Evolutionary conservation across 2,797 vertebrate species (phyloP), one percentile per base, ranked within the genome.

Genomic region (Rhynchonycteris naso): DNA sequence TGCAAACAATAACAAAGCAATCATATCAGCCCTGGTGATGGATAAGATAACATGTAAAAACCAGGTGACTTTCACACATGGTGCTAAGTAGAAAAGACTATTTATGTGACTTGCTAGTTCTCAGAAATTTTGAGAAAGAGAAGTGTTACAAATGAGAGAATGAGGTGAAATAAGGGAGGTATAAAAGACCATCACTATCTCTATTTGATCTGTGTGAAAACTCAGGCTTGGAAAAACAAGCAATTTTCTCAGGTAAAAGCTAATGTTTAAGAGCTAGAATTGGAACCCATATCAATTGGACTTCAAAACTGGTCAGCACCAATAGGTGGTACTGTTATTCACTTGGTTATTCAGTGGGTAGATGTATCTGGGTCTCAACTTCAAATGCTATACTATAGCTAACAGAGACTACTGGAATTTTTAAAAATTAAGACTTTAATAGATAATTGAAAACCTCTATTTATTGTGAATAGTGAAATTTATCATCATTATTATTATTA

Each of bases 111-210:
- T 88, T 88, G 69, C 30, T 74, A 65, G 79, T 65, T 93, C 54
- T 33, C 35, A 65, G 35, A 88, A 66, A 58, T 84, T 78, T 72
- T 61, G 61, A 80, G 74, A 84, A 87, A 59, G 38, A 92, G 26
- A 85, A 84, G 30, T 72, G 28, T 35, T 43, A 38, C 21, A 92
- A 43, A 43, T 74, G 28, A 74, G 54, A 78, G 28, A 68, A 76
- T 43, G 19, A 15, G 18, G 38, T 83, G 30, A 78, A 83, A 66
- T 94, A 28, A n/a, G 38, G 54, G n/a, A 76, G 28, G 10, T 76
- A 1, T 33, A 66, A 24, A 93, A 81, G 50, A 91, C 90, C 22
- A 80, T 35, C 82, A 50, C 84, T 88, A 89, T 92, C 56, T 38
- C 43, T 58, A 22, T 61, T 88, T 61, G 13, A 63, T 78, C 92